Evolutionary conservation across 2,888 invertebrate genomes (phyloP), one percentile per base, ranked within the genome.

Genomic region (Cantharis rustica): DNA sequence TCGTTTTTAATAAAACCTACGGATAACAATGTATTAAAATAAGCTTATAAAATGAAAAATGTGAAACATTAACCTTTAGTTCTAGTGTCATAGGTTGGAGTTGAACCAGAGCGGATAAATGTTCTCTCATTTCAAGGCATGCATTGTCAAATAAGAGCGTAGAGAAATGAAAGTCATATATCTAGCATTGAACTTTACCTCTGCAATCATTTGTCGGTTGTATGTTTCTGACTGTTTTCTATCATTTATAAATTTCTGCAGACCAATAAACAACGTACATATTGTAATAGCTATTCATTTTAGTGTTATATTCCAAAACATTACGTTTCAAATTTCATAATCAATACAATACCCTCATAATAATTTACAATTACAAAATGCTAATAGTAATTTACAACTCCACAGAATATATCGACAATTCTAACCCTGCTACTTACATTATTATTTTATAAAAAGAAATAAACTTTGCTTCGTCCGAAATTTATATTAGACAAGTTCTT

Each of bases 121-220:
- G 80, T 77, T 76, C 79, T 77, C 80, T 78, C 81, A 82, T 80
- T 80, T 80, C 78, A 78, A 76, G 79, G 75, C 81, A 73, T 79
- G 79, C 78, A 82, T 82, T 82, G 82, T 80, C 80, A 81, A 81
- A 81, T 81, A 80, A 80, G 76, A 82, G 82, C 80, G 81, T 80
- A 81, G 83, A 84, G 81, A 83, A 83, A 84, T 82, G 80, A 80
- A 82, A 80, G 75, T 82, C 81, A 84, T 84, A 84, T 82, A 83
- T 84, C 81, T 80, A 79, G 79, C 80, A 82, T 80, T 83, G 82
- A 84, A 83, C 84, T 83, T 82, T 82, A 82, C 77, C 81, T 79
- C 80, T 77, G 78, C 79, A 78, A 79, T 72, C 80, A 82, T 82
- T 82, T 81, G 81, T 82, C 75, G 64, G 71, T 78, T 78, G 75